Conservation (phyloP, 2,888 invertebrate genomes). For the Phrixothrix hirtus region DNA sequence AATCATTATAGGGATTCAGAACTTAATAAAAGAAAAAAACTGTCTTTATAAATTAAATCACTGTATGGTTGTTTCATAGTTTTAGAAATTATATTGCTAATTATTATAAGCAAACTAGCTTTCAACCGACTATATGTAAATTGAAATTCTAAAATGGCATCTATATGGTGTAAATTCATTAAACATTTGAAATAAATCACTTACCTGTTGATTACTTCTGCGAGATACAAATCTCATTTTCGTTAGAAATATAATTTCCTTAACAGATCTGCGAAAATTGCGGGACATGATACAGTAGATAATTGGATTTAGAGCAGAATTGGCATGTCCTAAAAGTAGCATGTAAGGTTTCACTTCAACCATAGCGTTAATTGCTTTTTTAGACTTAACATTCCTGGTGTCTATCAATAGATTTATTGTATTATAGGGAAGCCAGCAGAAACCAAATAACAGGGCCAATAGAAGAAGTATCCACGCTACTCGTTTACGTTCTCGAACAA, state of each 20-base stretch:
- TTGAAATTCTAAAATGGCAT: too few species aligned
- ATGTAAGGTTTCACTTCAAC: conserved; percentile 65
- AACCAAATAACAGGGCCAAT: conserved; percentile 72
- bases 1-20: too few species aligned
- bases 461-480: conserved; percentile 76
- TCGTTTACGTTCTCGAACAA: conserved; percentile 71
- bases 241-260: conserved; percentile 59
- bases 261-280: conserved; percentile 70
- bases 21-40: too few species aligned
- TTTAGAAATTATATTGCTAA: not conserved
- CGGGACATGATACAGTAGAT: conserved; percentile 76
- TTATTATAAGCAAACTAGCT: too few species aligned
- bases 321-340: conserved; percentile 72
- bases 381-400: conserved; percentile 54
- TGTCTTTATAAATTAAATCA: too few species aligned
- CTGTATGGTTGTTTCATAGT: not conserved
- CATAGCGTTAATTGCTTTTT: conserved; percentile 50
- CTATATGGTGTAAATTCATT: conserved; percentile 23
- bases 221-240: conserved; percentile 44
- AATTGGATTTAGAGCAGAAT: conserved; percentile 77
- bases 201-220: conserved; percentile 39
- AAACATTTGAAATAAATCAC: conserved; percentile 29
- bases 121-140: not conserved
- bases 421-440: conserved; percentile 81
- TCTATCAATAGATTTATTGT: conserved; percentile 69